Evolutionary conservation across 2,797 vertebrate species (phyloP).

Genomic region (Lutjanus campechanus): DNA sequence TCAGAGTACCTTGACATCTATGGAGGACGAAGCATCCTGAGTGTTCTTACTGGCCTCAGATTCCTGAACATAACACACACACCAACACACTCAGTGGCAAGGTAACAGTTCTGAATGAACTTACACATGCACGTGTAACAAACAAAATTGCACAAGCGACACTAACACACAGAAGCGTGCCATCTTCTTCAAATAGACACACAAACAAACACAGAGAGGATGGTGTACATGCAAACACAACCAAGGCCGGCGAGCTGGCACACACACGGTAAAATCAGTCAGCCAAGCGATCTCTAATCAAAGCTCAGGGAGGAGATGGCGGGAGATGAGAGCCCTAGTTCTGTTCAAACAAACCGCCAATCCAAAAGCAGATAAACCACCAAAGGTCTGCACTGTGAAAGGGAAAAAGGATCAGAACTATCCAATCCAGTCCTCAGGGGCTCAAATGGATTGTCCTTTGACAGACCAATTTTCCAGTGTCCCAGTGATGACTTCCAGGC

Average conservation of each 20-base stretch:
- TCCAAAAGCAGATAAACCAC: slow-evolving; percentile 27
- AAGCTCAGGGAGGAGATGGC: slow-evolving; percentile 1
- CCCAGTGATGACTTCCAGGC: not conserved
- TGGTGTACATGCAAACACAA: slow-evolving; percentile 41
- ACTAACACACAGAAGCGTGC: slow-evolving; percentile 10
- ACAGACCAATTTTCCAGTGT: slow-evolving; percentile 8
- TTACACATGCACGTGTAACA: not conserved
- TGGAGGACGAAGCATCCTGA: slow-evolving; percentile 53
- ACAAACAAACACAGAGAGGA: slow-evolving; percentile 18
- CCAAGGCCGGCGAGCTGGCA: not conserved
- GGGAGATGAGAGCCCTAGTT: not conserved
- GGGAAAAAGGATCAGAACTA: slow-evolving; percentile 20
- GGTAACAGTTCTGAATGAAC: not conserved
- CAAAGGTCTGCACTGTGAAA: slow-evolving; percentile 2
- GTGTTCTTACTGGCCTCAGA: slow-evolving; percentile 64
- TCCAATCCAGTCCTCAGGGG: slow-evolving; percentile 76
- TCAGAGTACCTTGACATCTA: slow-evolving; percentile 76
- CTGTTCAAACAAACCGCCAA: slow-evolving; percentile 2
- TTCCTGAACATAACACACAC: slow-evolving; percentile 62
- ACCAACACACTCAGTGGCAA: slow-evolving; percentile 2
- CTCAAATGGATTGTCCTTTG: slow-evolving; percentile 37
- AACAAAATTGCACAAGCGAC: slow-evolving; percentile 4
- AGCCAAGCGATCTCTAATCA: not conserved
- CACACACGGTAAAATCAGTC: not conserved
- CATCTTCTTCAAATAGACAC: slow-evolving; percentile 10